Conservation (phyloP, 2,888 invertebrate species). For the Tenodera sinensis region DNA sequence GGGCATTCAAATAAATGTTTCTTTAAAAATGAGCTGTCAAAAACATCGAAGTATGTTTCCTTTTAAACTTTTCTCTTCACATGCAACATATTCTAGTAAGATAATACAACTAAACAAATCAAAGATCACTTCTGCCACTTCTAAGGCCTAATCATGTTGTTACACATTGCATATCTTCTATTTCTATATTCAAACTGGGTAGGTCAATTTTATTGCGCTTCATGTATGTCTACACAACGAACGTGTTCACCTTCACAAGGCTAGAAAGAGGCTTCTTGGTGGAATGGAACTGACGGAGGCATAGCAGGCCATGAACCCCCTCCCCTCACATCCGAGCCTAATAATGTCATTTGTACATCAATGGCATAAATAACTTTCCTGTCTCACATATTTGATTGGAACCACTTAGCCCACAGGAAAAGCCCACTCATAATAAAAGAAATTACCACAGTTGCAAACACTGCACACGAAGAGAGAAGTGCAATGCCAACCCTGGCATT, state of each 20-base stretch:
- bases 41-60: background rate
- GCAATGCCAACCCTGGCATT: background rate
- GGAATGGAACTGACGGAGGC: background rate
- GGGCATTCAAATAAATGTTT: background rate
- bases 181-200: background rate
- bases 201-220: background rate
- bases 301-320: background rate
- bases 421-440: background rate
- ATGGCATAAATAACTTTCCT: background rate
- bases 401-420: conserved; percentile 13
- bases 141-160: background rate
- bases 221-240: background rate
- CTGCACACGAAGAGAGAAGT: conserved; percentile 9
- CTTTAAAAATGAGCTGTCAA: background rate
- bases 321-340: background rate
- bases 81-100: background rate
- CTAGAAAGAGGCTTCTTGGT: background rate
- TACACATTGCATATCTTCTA: background rate
- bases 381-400: background rate
- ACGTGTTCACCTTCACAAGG: background rate
- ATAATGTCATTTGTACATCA: background rate
- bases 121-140: background rate
- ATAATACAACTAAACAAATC: background rate
- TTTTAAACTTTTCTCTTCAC: background rate
- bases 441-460: conserved; percentile 1